These are phyloP conservation scores for Athalia rosae DNA, from an alignment of 2,888 invertebrate genomes.

Conservation along the genomic window DNA sequence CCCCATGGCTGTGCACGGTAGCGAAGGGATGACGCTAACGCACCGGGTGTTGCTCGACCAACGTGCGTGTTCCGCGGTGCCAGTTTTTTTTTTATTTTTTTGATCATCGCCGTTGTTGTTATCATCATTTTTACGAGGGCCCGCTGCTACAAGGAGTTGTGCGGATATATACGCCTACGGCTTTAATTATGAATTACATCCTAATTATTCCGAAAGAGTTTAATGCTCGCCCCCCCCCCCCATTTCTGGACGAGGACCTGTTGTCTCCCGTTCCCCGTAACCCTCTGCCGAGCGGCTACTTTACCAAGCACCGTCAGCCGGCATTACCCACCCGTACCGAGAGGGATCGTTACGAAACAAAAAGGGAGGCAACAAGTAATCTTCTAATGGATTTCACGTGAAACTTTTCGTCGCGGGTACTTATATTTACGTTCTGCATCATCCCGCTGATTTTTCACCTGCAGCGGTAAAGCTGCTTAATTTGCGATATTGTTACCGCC, in stretches of 20 bases:
- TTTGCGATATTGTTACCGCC: slow-evolving; percentile 18
- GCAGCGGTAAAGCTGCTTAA: slow-evolving; percentile 12
- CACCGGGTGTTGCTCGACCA: no score
- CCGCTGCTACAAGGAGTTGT: background rate
- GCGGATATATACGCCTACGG: background rate
- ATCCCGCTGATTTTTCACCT: background rate
- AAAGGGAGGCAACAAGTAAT: slow-evolving; percentile 1
- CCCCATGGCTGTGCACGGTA: background rate
- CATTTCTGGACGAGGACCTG: background rate
- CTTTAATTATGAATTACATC: slow-evolving; percentile 26
- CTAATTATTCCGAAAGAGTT: slow-evolving; percentile 35
- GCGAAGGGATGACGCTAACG: no score
- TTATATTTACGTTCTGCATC: slow-evolving; percentile 2
- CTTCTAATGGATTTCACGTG: slow-evolving; percentile 40
- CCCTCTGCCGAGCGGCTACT: background rate
- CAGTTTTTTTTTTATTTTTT: background rate
- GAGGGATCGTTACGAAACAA: slow-evolving; percentile 12
- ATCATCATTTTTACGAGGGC: background rate
- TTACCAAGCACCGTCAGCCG: no score
- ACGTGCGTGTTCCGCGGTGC: background rate
- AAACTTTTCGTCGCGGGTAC: background rate
- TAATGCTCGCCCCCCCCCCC: background rate
- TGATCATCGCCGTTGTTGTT: background rate
- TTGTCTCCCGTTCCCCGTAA: slow-evolving; percentile 3
- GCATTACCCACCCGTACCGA: no score